Evolutionary conservation across 1,140 invertebrate genomes (phyloP), one percentile per base, ranked within the genome.

Genomic region (Teleopsis dalmanni): DNA sequence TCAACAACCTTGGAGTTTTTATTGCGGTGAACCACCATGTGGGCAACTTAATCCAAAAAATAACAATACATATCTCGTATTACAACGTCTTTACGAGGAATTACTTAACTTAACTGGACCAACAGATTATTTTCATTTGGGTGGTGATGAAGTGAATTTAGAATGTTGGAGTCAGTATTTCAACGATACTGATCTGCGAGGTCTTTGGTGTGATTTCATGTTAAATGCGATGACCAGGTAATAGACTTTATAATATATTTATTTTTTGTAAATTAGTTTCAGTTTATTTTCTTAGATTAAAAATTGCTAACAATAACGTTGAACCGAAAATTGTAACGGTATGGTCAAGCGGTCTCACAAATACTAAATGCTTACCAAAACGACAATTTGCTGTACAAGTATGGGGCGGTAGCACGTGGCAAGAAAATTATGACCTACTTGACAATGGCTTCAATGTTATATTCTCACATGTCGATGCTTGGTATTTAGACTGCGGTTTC

Each of bases 401-500:
- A 3, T 89, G 87, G 87, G 85, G 85, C 14, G 80, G 81, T 0
- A 87, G 84, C 51, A 78, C 77, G 3, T 88, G 87, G 83, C 75
- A 80, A 0, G 81, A 87, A 56, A 88, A 87, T 4, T 75, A 77
- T 1, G 84, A 85, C 41, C 71, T 89, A 0, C 59, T 88, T 5
- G 78, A 82, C 46, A 81, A 82, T 44, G 85, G 84, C 1, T 88
- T 83, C 63, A 78, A 83, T 16, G 76, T 88, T n/a, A 83, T 91
- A 23, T 69, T 88, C 26, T 89, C 87, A 0, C 87, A 90, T 60
- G 85, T 88, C 23, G 86, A 91, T 60, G 84, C 85, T 2, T 89
- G 85, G 86, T 89, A 90, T 70, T 74, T 91, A 44, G 87, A 90
- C 57, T 90, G 88, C 57, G 87, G 87, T 0, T 88, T 86, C 59